Evolutionary conservation across 2,113 vertebrate genomes (phyloP).

Genomic region (Silurus glanis): DNA sequence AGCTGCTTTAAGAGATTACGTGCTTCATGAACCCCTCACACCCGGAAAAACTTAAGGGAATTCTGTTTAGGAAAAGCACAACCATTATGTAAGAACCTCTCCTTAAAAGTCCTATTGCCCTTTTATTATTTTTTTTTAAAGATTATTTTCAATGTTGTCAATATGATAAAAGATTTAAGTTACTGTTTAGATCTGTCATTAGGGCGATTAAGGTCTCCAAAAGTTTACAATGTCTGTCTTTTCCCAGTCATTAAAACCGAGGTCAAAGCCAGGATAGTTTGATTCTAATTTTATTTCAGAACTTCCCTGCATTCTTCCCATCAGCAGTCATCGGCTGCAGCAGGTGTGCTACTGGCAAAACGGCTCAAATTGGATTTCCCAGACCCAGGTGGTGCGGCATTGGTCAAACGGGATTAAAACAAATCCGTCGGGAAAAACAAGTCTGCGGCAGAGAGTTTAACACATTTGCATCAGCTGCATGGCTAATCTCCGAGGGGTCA

Average conservation of each 20-base stretch:
- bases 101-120: not conserved
- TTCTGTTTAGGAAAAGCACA: not conserved
- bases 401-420: conserved; percentile 49
- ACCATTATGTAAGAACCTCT: not conserved
- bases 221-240: not conserved
- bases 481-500: not conserved
- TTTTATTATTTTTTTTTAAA: not conserved
- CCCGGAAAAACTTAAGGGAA: not conserved
- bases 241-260: not conserved
- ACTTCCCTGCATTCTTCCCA: not conserved
- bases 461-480: conserved; percentile 17
- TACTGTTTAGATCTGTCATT: not conserved
- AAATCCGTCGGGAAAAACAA: not conserved
- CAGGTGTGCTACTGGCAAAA: not conserved
- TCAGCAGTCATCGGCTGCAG: not conserved
- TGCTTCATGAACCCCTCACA: not conserved
- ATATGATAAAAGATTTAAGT: not conserved
- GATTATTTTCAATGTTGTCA: not conserved
- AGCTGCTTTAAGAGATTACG: not conserved
- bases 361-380: not conserved
- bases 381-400: conserved; percentile 13
- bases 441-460: not conserved
- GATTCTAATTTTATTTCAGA: not conserved
- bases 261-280: not conserved
- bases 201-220: not conserved